Percentiles rank a stretch among this genome's conserved stretches.
phyloP scores from a whole-genome alignment of 2,888 invertebrate species.

The Apodemia zela region DNA sequence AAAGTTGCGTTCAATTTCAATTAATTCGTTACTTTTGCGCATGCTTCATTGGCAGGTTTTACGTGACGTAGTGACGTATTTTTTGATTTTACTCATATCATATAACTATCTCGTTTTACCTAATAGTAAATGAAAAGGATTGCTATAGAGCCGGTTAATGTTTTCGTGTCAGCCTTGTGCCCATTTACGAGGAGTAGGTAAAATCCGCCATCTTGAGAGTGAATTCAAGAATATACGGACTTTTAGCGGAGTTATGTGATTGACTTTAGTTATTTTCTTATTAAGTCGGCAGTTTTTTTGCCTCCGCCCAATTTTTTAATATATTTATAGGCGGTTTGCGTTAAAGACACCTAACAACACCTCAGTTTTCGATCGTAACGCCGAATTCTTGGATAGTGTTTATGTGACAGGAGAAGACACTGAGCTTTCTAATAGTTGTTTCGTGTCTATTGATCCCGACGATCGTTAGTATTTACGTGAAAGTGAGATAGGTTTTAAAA shows the following conservation, averaged over 20 bases:
- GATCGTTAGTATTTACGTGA: constrained; percentile 72
- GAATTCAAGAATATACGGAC: constrained; percentile 82
- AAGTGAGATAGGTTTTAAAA: constrained; percentile 67
- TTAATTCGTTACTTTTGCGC: constrained; percentile 54
- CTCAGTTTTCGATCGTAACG: constrained; percentile 56
- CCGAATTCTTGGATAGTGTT: constrained; percentile 75
- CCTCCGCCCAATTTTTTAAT: constrained; percentile 47
- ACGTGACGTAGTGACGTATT: constrained; percentile 61
- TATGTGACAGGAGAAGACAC: constrained; percentile 79
- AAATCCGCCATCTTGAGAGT: constrained; percentile 84
- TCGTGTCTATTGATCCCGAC: constrained; percentile 78
- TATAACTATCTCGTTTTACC: constrained; percentile 64
- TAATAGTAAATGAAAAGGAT: constrained; percentile 63
- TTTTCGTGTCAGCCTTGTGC: constrained; percentile 81
- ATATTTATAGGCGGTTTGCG: constrained; percentile 47
- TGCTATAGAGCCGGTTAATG: constrained; percentile 76
- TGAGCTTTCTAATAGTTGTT: constrained; percentile 81
- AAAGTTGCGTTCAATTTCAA: constrained; percentile 53
- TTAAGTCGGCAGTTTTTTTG: constrained; percentile 65
- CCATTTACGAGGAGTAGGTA: constrained; percentile 80
- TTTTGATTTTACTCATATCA: constrained; percentile 59
- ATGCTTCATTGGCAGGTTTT: constrained; percentile 68
- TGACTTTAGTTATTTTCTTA: constrained; percentile 69
- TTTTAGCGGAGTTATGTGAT: constrained; percentile 71
- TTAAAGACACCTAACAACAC: constrained; percentile 50